These are phyloP conservation scores for Bubo blakistoni DNA, from an alignment of 2,113 vertebrate species.

Conservation along the genomic window DNA sequence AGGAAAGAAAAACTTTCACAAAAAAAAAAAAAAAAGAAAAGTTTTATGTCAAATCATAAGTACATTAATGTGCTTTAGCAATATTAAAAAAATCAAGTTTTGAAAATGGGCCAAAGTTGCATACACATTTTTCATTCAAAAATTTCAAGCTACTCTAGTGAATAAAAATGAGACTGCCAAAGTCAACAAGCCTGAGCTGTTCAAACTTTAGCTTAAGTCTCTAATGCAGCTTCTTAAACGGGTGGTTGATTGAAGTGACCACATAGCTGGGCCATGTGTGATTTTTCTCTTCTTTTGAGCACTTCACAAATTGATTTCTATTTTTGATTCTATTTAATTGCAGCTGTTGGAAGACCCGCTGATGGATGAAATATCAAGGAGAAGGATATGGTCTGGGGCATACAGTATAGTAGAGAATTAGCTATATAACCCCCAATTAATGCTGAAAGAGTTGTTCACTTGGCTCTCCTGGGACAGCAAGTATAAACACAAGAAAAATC, in stretches of 20 bases:
- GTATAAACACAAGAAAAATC: neutral
- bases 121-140: neutral
- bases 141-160: neutral
- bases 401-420: neutral
- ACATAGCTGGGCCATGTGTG: neutral
- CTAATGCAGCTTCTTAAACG: neutral
- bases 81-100: neutral
- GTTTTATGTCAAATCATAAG: neutral
- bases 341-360: neutral
- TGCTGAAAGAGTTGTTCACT: neutral
- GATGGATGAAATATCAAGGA: neutral
- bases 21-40: neutral
- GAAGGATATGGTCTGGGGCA: neutral
- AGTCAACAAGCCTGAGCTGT: neutral
- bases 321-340: neutral
- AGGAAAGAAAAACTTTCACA: neutral
- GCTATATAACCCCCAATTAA: neutral
- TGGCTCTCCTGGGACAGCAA: neutral
- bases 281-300: neutral
- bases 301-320: conserved; percentile 1
- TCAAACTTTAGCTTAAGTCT: neutral
- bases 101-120: neutral
- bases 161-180: neutral
- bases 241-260: neutral
- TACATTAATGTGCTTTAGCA: neutral